Percentiles rank a stretch among this genome's conserved stretches.
Evolutionary conservation across 1,140 invertebrate species (phyloP).

Genomic region (Meloidogyne floridensis): DNA sequence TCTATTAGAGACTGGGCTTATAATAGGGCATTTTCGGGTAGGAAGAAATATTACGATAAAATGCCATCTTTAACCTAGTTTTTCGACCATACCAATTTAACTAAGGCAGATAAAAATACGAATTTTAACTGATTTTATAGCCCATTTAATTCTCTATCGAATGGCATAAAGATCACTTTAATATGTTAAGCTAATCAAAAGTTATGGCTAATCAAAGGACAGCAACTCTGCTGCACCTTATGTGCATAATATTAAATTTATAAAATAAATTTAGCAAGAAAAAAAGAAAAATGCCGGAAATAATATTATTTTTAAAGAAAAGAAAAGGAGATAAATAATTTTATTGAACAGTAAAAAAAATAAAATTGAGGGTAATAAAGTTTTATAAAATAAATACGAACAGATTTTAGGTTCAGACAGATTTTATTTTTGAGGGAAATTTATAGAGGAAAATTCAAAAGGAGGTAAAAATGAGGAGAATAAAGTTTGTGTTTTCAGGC

Average conservation of each 20-base stretch:
- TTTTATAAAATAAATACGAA: background rate
- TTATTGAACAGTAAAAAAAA: conserved; percentile 9
- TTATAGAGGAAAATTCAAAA: background rate
- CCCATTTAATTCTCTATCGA: background rate
- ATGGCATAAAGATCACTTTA: background rate
- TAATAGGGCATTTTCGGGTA: no score
- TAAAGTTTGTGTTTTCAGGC: conserved; percentile 4
- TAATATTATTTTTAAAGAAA: background rate
- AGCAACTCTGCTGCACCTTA: background rate
- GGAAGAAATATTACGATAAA: no score
- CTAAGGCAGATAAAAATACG: background rate
- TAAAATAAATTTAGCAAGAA: background rate
- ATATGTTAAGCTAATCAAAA: background rate
- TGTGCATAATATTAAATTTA: background rate
- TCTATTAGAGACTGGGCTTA: no score
- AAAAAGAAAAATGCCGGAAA: conserved; percentile 1
- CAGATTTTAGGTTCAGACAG: background rate
- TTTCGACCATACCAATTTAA: background rate
- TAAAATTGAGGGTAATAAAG: background rate
- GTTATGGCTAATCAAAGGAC: background rate
- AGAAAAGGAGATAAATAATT: background rate
- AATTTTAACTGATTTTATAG: background rate
- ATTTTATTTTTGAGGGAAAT: background rate
- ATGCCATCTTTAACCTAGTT: background rate
- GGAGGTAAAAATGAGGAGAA: background rate